phyloP scores from a whole-genome alignment of 1,140 invertebrate genomes.

The Drosophila bifasciata region DNA sequence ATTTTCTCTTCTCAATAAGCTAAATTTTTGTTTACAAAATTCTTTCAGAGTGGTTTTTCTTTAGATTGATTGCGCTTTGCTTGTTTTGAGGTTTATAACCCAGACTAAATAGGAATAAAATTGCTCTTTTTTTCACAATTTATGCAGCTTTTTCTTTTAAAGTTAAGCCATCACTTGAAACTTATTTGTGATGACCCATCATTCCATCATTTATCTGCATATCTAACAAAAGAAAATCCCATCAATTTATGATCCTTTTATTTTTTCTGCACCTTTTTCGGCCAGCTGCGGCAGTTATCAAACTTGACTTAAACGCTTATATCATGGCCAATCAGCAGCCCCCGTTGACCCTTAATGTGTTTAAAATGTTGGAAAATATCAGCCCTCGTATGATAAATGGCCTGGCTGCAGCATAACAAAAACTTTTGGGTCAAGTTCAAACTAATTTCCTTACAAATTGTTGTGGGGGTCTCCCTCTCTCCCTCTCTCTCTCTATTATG shows the following conservation, averaged over 20 bases:
- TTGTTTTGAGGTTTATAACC: no score
- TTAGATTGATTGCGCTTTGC: not conserved
- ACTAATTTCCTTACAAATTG: slow-evolving; percentile 62
- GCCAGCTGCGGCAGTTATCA: slow-evolving; percentile 57
- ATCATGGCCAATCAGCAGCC: slow-evolving; percentile 37
- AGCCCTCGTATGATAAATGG: slow-evolving; percentile 51
- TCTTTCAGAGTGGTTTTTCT: not conserved
- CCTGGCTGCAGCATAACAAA: slow-evolving; percentile 15
- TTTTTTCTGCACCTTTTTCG: slow-evolving; percentile 12
- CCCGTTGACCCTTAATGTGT: slow-evolving; percentile 45
- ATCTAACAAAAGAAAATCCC: not conserved
- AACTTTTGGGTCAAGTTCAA: slow-evolving; percentile 71
- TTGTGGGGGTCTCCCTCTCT: slow-evolving; percentile 19
- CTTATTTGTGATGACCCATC: not conserved
- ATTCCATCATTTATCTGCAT: not conserved
- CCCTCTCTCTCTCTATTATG: not conserved
- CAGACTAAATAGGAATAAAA: no score
- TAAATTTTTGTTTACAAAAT: slow-evolving; percentile 1
- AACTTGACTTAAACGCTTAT: slow-evolving; percentile 57
- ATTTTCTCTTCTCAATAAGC: no score
- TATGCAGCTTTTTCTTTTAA: no score
- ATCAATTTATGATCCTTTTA: not conserved
- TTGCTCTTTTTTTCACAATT: no score
- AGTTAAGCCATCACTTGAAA: no score
- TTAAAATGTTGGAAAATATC: slow-evolving; percentile 38